Evolutionary conservation across 2,888 invertebrate genomes (phyloP), one percentile per base, ranked within the genome.

Genomic region (Mylabris sibirica): DNA sequence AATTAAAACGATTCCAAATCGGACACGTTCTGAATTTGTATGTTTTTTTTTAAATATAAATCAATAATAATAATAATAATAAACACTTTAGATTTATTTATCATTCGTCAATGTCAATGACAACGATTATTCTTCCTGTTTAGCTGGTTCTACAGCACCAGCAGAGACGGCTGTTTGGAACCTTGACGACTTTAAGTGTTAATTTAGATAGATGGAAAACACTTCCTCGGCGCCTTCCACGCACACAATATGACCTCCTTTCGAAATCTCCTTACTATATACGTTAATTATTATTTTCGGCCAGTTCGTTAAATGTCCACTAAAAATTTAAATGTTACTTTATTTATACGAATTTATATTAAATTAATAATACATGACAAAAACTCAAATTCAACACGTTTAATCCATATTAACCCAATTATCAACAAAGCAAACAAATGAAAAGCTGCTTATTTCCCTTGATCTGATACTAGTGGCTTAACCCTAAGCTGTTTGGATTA

Each of bases 161-260:
- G 69, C 30, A 30, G 68, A 72, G 74, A 66, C 66, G 67, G 59
- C 67, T 63, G 60, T 64, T 14, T 60, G 72, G 64, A 73, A 75
- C 74, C 76, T 76, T 75, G 76, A 74, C 72, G 71, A 72, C 67
- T 72, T 68, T 65, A 66, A 74, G 72, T 69, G 73, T 72, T 74
- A 74, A 74, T 74, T 75, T 73, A 71, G 70, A 70, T 70, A 69
- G 64, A 68, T 66, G 72, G 71, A 76, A 75, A 75, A 76, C 72
- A 76, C 76, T 77, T 77, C 76, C 77, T 72, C 73, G 76, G 77
- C 76, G 76, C 76, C 77, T 74, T 75, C 70, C 74, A 30, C 72
- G 64, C n/a, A 30, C 30, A 30, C 30, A 77, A 74, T 70, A 68
- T 74, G 77, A 76, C 77, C 77, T 76, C 76, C 74, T 77, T 77